Base-by-base conservation (phyloP, 2,797 vertebrate species). In the Onychomys arenicola region DNA sequence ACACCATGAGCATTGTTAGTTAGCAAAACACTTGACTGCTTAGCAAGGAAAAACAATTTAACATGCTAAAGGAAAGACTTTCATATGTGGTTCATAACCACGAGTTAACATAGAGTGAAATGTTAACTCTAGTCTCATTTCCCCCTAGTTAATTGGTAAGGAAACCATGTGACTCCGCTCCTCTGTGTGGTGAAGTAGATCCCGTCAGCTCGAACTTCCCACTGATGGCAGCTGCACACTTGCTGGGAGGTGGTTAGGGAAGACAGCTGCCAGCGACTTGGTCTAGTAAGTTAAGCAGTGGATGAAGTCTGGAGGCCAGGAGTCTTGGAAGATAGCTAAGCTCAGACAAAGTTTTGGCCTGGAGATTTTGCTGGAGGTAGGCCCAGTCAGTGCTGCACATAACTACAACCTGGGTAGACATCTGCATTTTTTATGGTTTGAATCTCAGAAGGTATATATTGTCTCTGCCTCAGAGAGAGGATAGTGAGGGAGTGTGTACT, bases 81-180 rank as follows among this genome's bases (percentile, higher is more conserved):
- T 61, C 81, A 96, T 80, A 77, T 84, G 29, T 75, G 77, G 88
- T 84, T 96, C 37, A 73, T 78, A 92, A 25, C 23, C 1, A 52
- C n/a, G 78, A 85, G 76, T 85, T 75, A 85, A 43, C n/a, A 43
- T 61, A 23, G 14, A 76, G 61, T 29, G 78, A 88, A 95, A 65
- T 91, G 67, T 87, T 88, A 85, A 87, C 73, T 87, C 57, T 32
- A 75, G n/a, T 93, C 67, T 59, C 10, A 55, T 57, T 76, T 21
- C 10, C 34, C 21, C 37, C 16, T n/a, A 61, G 82, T 93, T 43
- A 73, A 4, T 19, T 89, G 25, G 46, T 94, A 85, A 63, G 43
- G 92, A 89, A 76, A 90, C 43, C 27, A 91, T 2, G 37, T 80
- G 69, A 69, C n/a, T 93, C 23, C 32, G 71, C 32, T 78, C 7